Base-by-base conservation (phyloP, 2,113 vertebrate genomes). In the Anguilla japonica region DNA sequence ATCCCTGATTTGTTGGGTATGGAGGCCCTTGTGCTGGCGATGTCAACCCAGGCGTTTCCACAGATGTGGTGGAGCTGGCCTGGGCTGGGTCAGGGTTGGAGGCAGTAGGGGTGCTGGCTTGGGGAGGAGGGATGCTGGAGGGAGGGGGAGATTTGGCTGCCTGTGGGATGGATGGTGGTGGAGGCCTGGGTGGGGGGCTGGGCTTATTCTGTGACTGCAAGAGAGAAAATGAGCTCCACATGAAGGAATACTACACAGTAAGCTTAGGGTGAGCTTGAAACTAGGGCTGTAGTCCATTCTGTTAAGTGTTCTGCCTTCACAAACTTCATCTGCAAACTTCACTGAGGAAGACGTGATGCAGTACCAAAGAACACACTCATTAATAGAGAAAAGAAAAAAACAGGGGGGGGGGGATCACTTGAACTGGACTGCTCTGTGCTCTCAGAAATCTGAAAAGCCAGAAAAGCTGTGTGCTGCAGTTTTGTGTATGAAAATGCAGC, bases 151-250 rank as follows among this genome's bases (percentile, higher is more conserved):
- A 40, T 75, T 92, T 46, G 63, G 95, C 92, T 57, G 94, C 95
- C 87, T 95, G 93, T 85, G 93, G 88, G 89, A 98, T 90, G 90
- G 86, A 92, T 0, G 98, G 98, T 8, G 98, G 98, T 5, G 98
- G 98, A 39, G 98, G 98, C 43, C 98, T 96, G 79, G 98, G 96
- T 46, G 98, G 98, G 41, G 98, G 97, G 88, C 95, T 95, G 29
- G 97, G 92, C 91, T 98, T 98, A 0, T 93, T 83, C 85, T 92
- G 90, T 91, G 93, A 88, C 89, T 94, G 92, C 89, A 83, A 7
- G 88, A 50, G 84, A 91, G 91, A 71, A 29, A 22, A 34, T 6
- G 43, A 20, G 11, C 50, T 53, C 50, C 50, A 53, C 9, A 53
- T 53, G 50, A 53, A 53, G 13, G 50, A 53, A 53, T 13, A 53